Conservation (phyloP, 2,797 vertebrate genomes). For the Meriones psammophilus region DNA sequence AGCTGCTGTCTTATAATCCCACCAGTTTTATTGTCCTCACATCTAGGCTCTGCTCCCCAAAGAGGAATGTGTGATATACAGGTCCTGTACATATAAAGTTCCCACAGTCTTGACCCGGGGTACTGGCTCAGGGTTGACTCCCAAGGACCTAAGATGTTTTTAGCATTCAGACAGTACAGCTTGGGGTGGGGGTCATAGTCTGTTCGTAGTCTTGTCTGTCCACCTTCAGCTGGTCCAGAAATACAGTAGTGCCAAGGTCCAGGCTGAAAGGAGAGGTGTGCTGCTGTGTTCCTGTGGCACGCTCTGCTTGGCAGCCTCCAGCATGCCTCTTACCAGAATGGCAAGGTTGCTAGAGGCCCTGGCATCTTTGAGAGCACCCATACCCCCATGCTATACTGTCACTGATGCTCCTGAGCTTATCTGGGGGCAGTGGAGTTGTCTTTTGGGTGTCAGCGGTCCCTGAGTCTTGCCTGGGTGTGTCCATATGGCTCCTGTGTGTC, state of each 20-base stretch:
- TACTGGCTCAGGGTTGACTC: neutral
- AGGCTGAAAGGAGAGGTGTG: neutral
- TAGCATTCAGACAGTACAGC: neutral
- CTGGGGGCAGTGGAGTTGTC: rapidly evolving
- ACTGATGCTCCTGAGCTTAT: too few relatives aligned
- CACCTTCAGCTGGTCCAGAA: neutral
- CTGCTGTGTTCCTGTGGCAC: neutral
- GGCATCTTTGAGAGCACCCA: neutral
- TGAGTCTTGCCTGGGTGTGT: neutral
- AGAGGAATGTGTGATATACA: neutral
- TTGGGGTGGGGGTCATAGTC: neutral
- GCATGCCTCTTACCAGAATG: neutral
- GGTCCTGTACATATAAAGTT: neutral
- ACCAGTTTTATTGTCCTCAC: neutral
- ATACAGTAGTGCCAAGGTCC: neutral
- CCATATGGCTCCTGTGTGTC: neutral
- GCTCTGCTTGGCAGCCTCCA: neutral
- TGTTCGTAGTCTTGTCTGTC: neutral
- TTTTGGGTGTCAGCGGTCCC: neutral
- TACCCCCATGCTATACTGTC: rapidly evolving
- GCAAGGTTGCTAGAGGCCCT: neutral
- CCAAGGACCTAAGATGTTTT: neutral
- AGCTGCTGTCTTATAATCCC: neutral
- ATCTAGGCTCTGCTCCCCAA: slow-evolving; percentile 27
- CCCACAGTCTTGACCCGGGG: neutral